A percentile compares a stretch with the other conserved stretches of the same genome.
phyloP scores from a whole-genome alignment of 2,113 vertebrate species.

The Polypterus bichir region DNA sequence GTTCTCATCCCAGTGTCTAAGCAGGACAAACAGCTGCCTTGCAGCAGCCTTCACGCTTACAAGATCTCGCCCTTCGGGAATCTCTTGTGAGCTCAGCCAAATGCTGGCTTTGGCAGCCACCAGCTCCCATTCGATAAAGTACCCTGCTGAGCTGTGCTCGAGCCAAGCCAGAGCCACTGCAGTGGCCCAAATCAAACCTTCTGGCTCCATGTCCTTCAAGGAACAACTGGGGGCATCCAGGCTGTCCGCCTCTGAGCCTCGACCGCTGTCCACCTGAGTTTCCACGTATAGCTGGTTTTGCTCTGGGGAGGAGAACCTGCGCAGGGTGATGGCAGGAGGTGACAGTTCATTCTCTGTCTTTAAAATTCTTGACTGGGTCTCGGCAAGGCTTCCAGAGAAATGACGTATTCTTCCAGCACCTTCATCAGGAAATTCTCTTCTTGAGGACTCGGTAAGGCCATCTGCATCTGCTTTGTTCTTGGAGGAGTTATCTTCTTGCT shows the following conservation, averaged over 20 bases:
- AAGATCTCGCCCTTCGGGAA: slow-evolving; percentile 63
- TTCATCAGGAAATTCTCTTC: neutral
- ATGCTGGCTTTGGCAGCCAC: slow-evolving; percentile 79
- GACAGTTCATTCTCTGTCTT: slow-evolving; percentile 22
- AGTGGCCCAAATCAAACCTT: slow-evolving; percentile 81
- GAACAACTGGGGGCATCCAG: slow-evolving; percentile 10
- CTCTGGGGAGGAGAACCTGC: slow-evolving; percentile 29
- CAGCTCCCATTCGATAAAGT: slow-evolving; percentile 88
- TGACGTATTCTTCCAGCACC: slow-evolving; percentile 14
- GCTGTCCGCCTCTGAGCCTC: slow-evolving; percentile 13
- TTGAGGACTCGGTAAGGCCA: neutral
- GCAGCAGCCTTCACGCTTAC: slow-evolving; percentile 62
- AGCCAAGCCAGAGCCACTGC: slow-evolving; percentile 86
- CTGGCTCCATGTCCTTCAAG: slow-evolving; percentile 34
- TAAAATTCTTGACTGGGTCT: slow-evolving; percentile 25
- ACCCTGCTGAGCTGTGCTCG: slow-evolving; percentile 83
- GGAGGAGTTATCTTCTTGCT: slow-evolving; percentile 15
- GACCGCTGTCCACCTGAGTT: slow-evolving; percentile 17
- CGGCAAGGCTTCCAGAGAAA: slow-evolving; percentile 8
- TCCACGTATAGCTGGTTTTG: neutral
- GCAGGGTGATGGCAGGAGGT: slow-evolving; percentile 22
- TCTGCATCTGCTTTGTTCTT: slow-evolving; percentile 25
- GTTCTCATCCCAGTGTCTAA: slow-evolving; percentile 92
- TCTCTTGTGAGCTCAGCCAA: slow-evolving; percentile 66
- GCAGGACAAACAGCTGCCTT: slow-evolving; percentile 88